Percentiles rank a stretch among this genome's conserved stretches.
phyloP scores from a whole-genome alignment of 2,113 vertebrate genomes.

The Dicerorhinus sumatrensis region DNA sequence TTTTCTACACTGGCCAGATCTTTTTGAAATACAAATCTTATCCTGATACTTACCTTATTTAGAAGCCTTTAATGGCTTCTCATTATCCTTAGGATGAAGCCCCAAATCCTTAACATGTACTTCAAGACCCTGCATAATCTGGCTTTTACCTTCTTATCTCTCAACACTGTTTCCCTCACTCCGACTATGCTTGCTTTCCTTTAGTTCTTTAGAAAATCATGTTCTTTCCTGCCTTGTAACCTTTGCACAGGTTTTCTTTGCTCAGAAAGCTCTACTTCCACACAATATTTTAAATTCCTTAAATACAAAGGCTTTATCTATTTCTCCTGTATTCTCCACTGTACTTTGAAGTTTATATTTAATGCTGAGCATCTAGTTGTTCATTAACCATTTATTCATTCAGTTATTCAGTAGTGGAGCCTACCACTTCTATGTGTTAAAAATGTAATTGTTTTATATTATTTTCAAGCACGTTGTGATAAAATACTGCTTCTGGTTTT shows the following conservation, averaged over 20 bases:
- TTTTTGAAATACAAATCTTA: background rate
- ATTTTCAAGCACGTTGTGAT: slow-evolving; percentile 26
- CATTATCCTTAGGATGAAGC: background rate
- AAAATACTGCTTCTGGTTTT: background rate
- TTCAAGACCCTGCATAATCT: background rate
- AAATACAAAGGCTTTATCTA: background rate
- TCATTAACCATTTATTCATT: background rate
- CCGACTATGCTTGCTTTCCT: background rate
- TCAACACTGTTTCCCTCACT: background rate
- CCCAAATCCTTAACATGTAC: background rate
- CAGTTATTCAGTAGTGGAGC: background rate
- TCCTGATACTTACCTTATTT: slow-evolving; percentile 5
- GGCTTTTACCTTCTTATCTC: background rate
- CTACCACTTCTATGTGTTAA: background rate
- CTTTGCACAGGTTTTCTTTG: background rate
- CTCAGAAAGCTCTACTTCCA: background rate
- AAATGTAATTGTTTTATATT: slow-evolving; percentile 13
- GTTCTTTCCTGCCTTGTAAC: background rate
- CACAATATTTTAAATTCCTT: slow-evolving; percentile 19
- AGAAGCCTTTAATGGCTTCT: background rate
- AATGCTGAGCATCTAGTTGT: background rate
- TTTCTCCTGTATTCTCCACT: slow-evolving; percentile 4
- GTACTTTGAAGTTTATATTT: background rate
- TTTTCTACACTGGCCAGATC: background rate
- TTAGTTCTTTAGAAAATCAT: background rate